phyloP scores from a whole-genome alignment of 2,113 vertebrate species.

The Pteronura brasiliensis region DNA sequence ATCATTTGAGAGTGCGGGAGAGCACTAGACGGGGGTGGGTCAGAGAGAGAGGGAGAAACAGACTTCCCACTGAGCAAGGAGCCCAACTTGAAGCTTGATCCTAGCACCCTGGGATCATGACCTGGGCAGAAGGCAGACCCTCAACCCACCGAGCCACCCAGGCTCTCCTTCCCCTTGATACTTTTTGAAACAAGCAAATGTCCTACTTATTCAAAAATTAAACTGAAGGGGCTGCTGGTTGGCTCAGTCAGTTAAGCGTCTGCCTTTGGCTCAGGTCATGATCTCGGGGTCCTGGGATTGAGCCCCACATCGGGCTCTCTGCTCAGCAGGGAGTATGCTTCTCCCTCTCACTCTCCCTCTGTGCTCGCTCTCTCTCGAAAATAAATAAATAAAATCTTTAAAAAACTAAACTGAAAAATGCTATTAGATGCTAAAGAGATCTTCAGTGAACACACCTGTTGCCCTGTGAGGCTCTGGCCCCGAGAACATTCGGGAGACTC shows the following conservation, averaged over 20 bases:
- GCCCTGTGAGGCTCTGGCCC: background rate
- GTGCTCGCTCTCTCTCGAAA: too few relatives aligned
- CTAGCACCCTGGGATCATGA: background rate
- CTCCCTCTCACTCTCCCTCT: too few relatives aligned
- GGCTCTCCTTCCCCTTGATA: too few relatives aligned
- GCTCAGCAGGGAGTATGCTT: too few relatives aligned
- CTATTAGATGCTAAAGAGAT: background rate
- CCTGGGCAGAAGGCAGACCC: background rate
- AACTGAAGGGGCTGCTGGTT: background rate
- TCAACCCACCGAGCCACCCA: background rate
- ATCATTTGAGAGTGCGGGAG: background rate
- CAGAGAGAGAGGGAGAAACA: background rate
- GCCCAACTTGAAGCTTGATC: background rate
- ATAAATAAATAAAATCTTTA: background rate
- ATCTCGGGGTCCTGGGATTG: too few relatives aligned
- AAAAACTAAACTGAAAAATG: background rate
- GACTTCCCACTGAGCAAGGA: background rate
- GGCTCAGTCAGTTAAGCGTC: too few relatives aligned
- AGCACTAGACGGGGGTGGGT: background rate
- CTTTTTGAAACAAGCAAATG: background rate
- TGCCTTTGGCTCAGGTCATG: too few relatives aligned
- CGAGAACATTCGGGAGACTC: background rate
- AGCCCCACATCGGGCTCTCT: too few relatives aligned
- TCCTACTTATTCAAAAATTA: background rate
- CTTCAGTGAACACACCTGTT: background rate